Base-by-base conservation (phyloP, 2,113 vertebrate genomes). In the Periophthalmodon schlosseri region DNA sequence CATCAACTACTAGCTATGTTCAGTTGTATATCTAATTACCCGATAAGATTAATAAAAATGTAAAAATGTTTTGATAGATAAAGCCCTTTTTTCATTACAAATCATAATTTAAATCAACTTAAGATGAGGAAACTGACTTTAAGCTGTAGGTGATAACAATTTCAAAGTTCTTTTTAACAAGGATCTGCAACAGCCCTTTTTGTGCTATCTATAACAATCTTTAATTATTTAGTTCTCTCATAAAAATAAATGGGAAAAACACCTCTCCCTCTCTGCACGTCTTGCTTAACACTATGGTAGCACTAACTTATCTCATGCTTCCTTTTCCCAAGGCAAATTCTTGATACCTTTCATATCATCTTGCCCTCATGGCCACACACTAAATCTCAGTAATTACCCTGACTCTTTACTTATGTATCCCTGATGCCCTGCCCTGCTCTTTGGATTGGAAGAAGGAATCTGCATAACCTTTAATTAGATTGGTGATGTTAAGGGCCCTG, bases 381-480 rank as follows among this genome's bases (percentile, higher is more conserved):
- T 82, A 75, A 85, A 86, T 86, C 82, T 64, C 68, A 83, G 61
- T 88, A 88, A 91, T 93, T 88, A 88, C 82, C 64, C 2, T 10
- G 71, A 68, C 68, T 87, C 79, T 85, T 87, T 80, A 88, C 77
- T 74, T 79, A 87, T 84, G 83, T 69, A 87, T 92, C 86, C 83
- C 84, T 49, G 65, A 86, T 76, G 89, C 86, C 79, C 69, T 87
- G 81, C 84, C 68, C 64, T 77, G 80, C 82, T 81, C 84, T 79
- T 83, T 78, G 68, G 73, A 81, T 86, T 71, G 77, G 49, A 76
- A 70, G 52, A 77, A 81, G 72, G 84, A 87, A 91, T 90, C 81
- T 83, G 82, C 81, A 88, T 91, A 89, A 86, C 75, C 79, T 87
- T 90, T 92, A 92, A 93, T 93, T 93, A 91, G 79, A 84, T 80